These are phyloP conservation scores for Cydia amplana DNA, from an alignment of 1,140 invertebrate genomes.

Conservation along the genomic window DNA sequence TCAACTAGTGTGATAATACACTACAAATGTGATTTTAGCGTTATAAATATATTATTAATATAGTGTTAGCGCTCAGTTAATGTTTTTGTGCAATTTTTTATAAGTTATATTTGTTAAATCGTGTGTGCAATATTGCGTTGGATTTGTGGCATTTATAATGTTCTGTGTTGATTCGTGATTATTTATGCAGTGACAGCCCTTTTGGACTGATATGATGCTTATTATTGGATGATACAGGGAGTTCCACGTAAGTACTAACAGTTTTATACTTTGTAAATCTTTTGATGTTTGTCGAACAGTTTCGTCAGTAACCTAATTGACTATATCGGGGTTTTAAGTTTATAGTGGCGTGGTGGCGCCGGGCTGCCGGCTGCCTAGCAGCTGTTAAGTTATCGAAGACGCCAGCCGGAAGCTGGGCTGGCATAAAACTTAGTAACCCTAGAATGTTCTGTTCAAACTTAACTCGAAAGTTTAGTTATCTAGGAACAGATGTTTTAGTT, in stretches of 20 bases:
- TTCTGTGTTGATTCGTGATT: slow-evolving; percentile 76
- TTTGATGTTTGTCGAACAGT: slow-evolving; percentile 40
- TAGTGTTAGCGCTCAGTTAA: slow-evolving; percentile 60
- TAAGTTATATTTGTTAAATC: slow-evolving; percentile 70
- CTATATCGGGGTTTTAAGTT: slow-evolving; percentile 58
- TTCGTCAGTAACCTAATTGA: slow-evolving; percentile 70
- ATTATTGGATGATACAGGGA: slow-evolving; percentile 76
- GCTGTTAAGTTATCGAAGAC: slow-evolving; percentile 60
- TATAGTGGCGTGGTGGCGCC: slow-evolving; percentile 70
- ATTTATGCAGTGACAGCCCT: slow-evolving; percentile 73
- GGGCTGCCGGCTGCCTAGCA: slow-evolving; percentile 59
- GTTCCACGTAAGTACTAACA: slow-evolving; percentile 61
- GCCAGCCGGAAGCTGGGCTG: slow-evolving; percentile 36
- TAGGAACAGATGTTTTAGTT: slow-evolving; percentile 32
- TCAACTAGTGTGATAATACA: slow-evolving; percentile 61
- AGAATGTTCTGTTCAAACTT: slow-evolving; percentile 13
- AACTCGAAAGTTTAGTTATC: slow-evolving; percentile 13
- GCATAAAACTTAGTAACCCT: not conserved
- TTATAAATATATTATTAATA: slow-evolving; percentile 59
- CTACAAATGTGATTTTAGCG: slow-evolving; percentile 69
- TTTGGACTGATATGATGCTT: slow-evolving; percentile 67
- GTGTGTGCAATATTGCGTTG: slow-evolving; percentile 72
- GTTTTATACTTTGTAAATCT: slow-evolving; percentile 39
- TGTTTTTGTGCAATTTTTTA: slow-evolving; percentile 70
- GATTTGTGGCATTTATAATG: slow-evolving; percentile 66